These are phyloP conservation scores for Megalopta genalis DNA, from an alignment of 1,140 invertebrate species.

Conservation along the genomic window DNA sequence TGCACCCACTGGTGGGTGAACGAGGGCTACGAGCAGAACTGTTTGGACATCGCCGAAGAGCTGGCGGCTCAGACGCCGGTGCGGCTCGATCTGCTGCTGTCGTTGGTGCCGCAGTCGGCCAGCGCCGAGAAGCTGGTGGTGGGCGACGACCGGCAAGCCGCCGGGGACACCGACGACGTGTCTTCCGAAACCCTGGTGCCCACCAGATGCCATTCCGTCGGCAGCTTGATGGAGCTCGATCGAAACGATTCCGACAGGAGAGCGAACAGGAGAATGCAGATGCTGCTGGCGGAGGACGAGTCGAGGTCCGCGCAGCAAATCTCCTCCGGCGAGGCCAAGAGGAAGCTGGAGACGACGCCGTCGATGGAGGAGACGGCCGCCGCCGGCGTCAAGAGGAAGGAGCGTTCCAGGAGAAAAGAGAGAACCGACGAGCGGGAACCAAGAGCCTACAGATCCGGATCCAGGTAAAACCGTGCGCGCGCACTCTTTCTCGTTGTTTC, in stretches of 20 bases:
- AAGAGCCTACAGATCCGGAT: constrained; percentile 63
- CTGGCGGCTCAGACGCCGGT: constrained; percentile 94
- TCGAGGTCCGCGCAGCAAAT: constrained; percentile 62
- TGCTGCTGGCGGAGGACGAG: constrained; percentile 82
- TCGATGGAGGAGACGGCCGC: constrained; percentile 82
- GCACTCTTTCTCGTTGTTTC: neutral
- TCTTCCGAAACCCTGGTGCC: constrained; percentile 77
- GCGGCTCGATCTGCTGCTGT: constrained; percentile 91
- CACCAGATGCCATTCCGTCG: constrained; percentile 84
- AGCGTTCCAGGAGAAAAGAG: constrained; percentile 78
- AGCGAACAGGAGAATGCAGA: constrained; percentile 85
- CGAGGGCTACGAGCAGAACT: constrained; percentile 90
- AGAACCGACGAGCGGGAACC: constrained; percentile 66
- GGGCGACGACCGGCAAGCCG: constrained; percentile 75
- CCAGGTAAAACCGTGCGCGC: constrained; percentile 52
- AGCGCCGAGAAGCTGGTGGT: constrained; percentile 86
- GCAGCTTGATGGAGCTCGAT: constrained; percentile 84
- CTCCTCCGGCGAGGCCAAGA: constrained; percentile 81
- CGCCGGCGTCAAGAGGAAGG: constrained; percentile 83
- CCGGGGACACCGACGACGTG: constrained; percentile 72
- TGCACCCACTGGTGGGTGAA: constrained; percentile 98
- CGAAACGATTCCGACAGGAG: constrained; percentile 82
- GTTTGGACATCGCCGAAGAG: constrained; percentile 92
- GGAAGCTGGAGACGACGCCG: constrained; percentile 86
- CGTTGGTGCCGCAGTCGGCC: constrained; percentile 87